Conservation (phyloP, 30 jellyfish, hydroid and myxozoan genomes). For the Hydractinia symbiolongicarpus region DNA sequence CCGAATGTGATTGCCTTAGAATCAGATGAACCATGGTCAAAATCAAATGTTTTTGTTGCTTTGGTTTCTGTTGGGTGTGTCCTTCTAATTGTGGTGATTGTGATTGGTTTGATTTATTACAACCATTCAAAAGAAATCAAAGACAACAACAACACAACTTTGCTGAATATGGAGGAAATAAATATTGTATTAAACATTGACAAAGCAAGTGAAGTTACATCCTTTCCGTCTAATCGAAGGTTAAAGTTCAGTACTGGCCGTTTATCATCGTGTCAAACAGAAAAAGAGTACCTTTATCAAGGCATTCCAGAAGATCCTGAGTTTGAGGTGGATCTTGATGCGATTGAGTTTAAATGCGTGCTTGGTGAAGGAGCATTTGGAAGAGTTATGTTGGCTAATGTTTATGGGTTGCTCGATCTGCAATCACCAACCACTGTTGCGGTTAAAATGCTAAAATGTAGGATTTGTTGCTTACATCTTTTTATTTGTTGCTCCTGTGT, state of each 20-base stretch:
- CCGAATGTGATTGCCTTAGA: too few species aligned
- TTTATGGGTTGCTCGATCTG: constrained; percentile 56
- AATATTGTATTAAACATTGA: too few species aligned
- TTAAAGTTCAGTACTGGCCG: not conserved
- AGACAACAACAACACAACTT: too few species aligned
- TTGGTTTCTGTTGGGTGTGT: too few species aligned
- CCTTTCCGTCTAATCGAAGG: not conserved
- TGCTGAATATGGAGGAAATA: too few species aligned
- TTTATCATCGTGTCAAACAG: not conserved
- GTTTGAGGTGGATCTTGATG: constrained; percentile 76
- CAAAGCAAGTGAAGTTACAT: not conserved
- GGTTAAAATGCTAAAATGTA: constrained; percentile 89
- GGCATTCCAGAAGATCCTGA: constrained; percentile 39
- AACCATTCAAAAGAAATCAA: too few species aligned
- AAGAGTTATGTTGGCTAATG: constrained; percentile 67
- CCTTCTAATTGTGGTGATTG: too few species aligned
- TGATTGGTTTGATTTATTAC: too few species aligned
- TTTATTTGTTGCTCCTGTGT: too few species aligned
- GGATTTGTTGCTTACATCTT: not conserved
- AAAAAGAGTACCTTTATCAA: not conserved
- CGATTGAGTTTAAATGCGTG: constrained; percentile 42
- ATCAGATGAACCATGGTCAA: too few species aligned
- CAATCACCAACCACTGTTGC: constrained; percentile 48
- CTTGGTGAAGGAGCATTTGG: constrained; percentile 99
- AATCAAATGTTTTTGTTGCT: too few species aligned